Evolutionary conservation across 2,888 invertebrate genomes (phyloP), one percentile per base, ranked within the genome.

Genomic region (Cryptosula pallasiana): DNA sequence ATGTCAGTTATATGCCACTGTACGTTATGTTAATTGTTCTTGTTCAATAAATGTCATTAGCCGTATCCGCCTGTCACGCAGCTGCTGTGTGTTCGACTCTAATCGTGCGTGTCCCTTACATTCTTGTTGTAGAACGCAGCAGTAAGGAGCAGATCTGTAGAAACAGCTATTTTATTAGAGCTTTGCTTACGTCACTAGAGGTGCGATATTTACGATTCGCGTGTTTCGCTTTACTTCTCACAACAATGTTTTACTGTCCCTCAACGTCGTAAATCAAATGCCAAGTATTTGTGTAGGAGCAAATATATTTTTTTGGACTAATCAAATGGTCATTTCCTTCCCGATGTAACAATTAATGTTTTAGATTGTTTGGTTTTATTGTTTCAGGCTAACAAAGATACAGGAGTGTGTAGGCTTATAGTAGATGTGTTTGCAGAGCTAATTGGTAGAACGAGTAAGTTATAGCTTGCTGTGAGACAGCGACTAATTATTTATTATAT

Each of bases 371-470:
- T n/a, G n/a, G n/a, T n/a, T n/a, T n/a, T n/a, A n/a, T n/a, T n/a
- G n/a, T 75, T 76, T 27, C 77, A 81, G 82, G 77, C 76, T 74
- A 75, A 78, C 9, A 73, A 75, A 57, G 81, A 81, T 75, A 76
- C 77, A 35, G 75, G 77, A 29, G 77, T 79, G 3, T 71, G 78
- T 20, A 73, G 77, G 32, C 81, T 81, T 73, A 76, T 82, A n/a
- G 74, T 83, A 71, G 76, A 75, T 71, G 80, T 81, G 32, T 75
- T 82, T n/a, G 75, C 75, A 72, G 83, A 83, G 73, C 75, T 83
- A 35, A 73, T 82, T 35, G 82, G 82, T 13, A 81, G 81, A 78
- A 74, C 79, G 69, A 80, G 83, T 83, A 77, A 81, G 83, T 25
- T 79, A 16, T n/a, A n/a, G n/a, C n/a, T n/a, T n/a, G n/a, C n/a